phyloP scores from a whole-genome alignment of 2,888 invertebrate genomes.

The Nasonovia ribisnigri region DNA sequence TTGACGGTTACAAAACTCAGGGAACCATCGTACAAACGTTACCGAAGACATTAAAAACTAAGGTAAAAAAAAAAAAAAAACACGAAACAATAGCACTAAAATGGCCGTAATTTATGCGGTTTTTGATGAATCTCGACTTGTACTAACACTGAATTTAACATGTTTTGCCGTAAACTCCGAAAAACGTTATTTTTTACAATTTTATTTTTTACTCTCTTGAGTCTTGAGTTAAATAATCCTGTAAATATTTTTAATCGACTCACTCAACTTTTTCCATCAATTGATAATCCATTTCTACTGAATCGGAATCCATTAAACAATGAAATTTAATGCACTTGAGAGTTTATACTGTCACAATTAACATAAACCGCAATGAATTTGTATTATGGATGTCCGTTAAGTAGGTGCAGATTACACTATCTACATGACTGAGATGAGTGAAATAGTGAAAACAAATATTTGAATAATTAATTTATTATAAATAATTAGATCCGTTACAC shows the following conservation, averaged over 20 bases:
- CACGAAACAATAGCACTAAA: conserved; percentile 31
- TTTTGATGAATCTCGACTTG: background rate
- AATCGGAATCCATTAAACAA: conserved; percentile 37
- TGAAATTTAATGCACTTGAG: conserved; percentile 29
- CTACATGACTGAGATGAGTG: conserved; percentile 1
- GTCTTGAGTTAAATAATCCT: conserved; percentile 13
- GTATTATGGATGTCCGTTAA: conserved; percentile 26
- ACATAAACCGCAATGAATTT: conserved; percentile 46
- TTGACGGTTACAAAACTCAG: conserved; percentile 48
- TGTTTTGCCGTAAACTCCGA: background rate
- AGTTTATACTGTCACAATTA: conserved; percentile 47
- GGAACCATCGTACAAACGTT: conserved; percentile 28
- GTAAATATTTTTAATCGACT: conserved; percentile 18
- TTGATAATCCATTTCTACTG: conserved; percentile 23
- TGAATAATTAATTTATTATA: conserved; percentile 5
- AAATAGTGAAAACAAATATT: conserved; percentile 11
- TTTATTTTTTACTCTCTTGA: background rate
- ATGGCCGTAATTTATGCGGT: conserved; percentile 39
- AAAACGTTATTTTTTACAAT: background rate
- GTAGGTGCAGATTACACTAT: conserved; percentile 42
- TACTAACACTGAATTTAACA: background rate
- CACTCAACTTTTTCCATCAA: conserved; percentile 37
- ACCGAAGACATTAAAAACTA: conserved; percentile 34
- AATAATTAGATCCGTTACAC: background rate
- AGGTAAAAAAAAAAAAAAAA: conserved; percentile 22